Conservation (phyloP, 2,113 vertebrate genomes). For the Marmota monax region DNA sequence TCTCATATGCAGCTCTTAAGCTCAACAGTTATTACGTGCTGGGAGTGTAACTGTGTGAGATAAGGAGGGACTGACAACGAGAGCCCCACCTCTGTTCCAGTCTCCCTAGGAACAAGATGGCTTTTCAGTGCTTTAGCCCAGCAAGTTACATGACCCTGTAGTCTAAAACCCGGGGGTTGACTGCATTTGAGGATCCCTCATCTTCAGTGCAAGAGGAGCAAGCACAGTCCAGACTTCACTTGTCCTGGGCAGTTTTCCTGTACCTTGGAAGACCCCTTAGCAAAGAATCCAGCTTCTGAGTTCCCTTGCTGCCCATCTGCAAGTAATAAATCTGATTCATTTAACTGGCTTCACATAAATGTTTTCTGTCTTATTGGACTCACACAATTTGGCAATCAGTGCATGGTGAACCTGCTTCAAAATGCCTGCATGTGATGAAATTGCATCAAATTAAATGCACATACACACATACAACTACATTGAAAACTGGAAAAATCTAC, state of each 20-base stretch:
- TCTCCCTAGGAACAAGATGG: not conserved
- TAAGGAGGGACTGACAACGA: not conserved
- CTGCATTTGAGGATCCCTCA: not conserved
- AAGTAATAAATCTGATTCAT: not conserved
- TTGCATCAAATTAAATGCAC: not conserved
- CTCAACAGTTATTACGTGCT: too few relatives aligned
- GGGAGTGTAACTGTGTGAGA: not conserved
- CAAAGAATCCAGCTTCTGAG: not conserved
- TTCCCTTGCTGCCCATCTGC: not conserved
- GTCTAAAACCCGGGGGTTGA: not conserved
- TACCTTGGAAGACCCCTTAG: not conserved
- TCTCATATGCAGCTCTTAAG: not conserved
- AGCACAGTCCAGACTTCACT: too few relatives aligned
- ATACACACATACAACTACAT: not conserved
- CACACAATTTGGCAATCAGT: not conserved
- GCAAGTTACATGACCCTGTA: not conserved
- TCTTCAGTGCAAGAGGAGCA: not conserved
- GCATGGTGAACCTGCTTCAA: not conserved
- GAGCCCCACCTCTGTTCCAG: not conserved
- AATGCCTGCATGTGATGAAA: not conserved
- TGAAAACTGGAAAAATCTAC: not conserved
- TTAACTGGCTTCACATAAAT: not conserved
- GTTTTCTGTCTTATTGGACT: not conserved
- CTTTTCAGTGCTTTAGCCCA: not conserved
- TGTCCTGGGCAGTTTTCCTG: not conserved